A percentile compares a stretch with the other conserved stretches of the same genome.
Evolutionary conservation across 2,888 invertebrate species (phyloP).

Genomic region (Oxyscelio sp.): DNA sequence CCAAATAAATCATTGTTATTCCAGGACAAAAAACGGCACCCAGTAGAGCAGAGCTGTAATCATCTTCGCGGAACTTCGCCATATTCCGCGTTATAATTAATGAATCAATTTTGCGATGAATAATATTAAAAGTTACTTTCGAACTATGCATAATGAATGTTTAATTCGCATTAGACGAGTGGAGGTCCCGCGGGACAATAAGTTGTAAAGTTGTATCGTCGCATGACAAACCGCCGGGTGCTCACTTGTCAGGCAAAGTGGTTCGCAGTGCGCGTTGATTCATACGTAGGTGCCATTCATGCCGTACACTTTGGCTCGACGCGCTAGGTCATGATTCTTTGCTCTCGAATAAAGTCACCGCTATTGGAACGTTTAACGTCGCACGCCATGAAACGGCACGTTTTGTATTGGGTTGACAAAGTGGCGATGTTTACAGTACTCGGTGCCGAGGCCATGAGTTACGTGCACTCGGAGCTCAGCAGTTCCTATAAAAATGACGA

Average conservation of each 20-base stretch:
- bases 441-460: constrained; percentile 9
- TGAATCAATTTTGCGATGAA: constrained; percentile 44
- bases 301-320: neutral
- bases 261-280: constrained; percentile 1
- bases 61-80: constrained; percentile 40
- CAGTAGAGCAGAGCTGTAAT: constrained; percentile 26
- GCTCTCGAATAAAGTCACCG: constrained; percentile 26
- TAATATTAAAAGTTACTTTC: constrained; percentile 47
- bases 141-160: constrained; percentile 27
- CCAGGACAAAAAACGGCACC: constrained; percentile 34
- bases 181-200: constrained; percentile 10
- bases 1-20: constrained; percentile 41
- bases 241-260: constrained; percentile 31
- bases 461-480: neutral
- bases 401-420: constrained; percentile 34
- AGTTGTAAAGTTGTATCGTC: constrained; percentile 41
- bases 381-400: constrained; percentile 21
- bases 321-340: neutral
- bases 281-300: neutral
- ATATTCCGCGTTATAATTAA: constrained; percentile 24
- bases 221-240: constrained; percentile 28
- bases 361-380: constrained; percentile 30
- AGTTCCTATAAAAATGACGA: constrained; percentile 16
- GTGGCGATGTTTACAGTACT: constrained; percentile 28
- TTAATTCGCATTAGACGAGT: constrained; percentile 29